Base-by-base conservation (phyloP, 2,113 vertebrate genomes). In the Fulica atra region DNA sequence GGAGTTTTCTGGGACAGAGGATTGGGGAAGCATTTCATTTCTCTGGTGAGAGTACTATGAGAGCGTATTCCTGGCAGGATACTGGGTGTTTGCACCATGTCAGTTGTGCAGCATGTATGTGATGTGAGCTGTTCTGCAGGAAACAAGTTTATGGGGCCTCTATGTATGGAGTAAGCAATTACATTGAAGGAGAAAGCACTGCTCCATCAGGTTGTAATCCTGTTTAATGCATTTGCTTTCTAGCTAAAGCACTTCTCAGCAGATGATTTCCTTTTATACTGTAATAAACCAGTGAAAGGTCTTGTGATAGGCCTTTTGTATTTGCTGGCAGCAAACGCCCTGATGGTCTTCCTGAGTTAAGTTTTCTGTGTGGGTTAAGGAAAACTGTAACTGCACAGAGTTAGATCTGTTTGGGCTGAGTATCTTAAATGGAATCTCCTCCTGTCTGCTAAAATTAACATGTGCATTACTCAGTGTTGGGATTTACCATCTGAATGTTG, bases 401-500 rank as follows among this genome's bases (percentile, higher is more conserved):
- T 73, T 86, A 72, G 54, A 42, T 86, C 23, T 88, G 28, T 86
- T 78, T 81, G 61, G n/a, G 28, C 68, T 17, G 26, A 16, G 0
- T 51, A 54, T 83, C 42, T 66, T 54, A 83, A 90, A 60, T 71
- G 56, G 40, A 79, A 64, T 38, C 25, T 86, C 28, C 48, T 63
- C 26, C 25, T 76, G 38, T 82, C 72, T 65, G 81, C 46, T 89
- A 29, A 92, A 92, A 78, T 81, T 20, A 19, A 80, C 65, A 40
- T 40, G 50, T 7, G 1, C 72, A 16, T 88, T 92, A 40, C 64
- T 93, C 60, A 79, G 33, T 50, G 36, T 46, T 91, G 88, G 77
- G 35, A 66, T 79, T 97, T 93, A 86, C 66, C 19, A 51, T 61
- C 51, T 85, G 50, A 44, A 33, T 63, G 85, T 93, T 97, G 13